Evolutionary conservation across 2,797 vertebrate species (phyloP).

Genomic region (Xenentodon cancila): DNA sequence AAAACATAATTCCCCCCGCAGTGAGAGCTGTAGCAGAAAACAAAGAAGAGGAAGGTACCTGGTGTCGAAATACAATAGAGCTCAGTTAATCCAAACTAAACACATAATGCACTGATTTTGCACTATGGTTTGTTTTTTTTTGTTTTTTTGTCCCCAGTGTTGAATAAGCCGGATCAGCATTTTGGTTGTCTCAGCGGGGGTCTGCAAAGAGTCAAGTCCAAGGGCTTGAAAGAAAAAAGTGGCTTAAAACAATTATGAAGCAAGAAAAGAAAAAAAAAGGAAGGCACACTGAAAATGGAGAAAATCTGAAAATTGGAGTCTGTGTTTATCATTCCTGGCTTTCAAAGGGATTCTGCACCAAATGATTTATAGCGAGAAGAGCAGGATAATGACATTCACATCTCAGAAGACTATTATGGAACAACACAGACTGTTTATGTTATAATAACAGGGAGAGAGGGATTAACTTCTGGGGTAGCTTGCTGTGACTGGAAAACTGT

Average conservation of each 20-base stretch:
- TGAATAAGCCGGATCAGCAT: neutral
- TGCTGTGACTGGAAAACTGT: neutral
- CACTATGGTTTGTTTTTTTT: neutral
- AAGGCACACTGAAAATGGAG: neutral
- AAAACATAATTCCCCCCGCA: neutral
- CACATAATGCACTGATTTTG: neutral
- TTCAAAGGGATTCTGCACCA: neutral
- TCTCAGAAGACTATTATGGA: neutral
- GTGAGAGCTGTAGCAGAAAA: slow-evolving; percentile 3
- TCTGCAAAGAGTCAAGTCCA: neutral
- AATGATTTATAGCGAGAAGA: neutral
- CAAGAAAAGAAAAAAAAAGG: neutral
- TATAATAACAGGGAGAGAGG: neutral
- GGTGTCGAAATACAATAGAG: neutral
- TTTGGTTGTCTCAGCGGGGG: slow-evolving; percentile 4
- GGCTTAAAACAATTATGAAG: neutral
- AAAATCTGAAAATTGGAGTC: neutral
- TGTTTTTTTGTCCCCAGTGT: neutral
- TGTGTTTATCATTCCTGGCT: neutral
- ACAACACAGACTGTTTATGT: neutral
- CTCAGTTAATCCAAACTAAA: neutral
- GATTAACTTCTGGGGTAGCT: slow-evolving; percentile 1
- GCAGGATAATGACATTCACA: neutral
- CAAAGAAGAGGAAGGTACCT: slow-evolving; percentile 1
- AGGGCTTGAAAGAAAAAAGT: neutral